Conservation (phyloP, 2,113 vertebrate genomes). For the Leucosticte australis region DNA sequence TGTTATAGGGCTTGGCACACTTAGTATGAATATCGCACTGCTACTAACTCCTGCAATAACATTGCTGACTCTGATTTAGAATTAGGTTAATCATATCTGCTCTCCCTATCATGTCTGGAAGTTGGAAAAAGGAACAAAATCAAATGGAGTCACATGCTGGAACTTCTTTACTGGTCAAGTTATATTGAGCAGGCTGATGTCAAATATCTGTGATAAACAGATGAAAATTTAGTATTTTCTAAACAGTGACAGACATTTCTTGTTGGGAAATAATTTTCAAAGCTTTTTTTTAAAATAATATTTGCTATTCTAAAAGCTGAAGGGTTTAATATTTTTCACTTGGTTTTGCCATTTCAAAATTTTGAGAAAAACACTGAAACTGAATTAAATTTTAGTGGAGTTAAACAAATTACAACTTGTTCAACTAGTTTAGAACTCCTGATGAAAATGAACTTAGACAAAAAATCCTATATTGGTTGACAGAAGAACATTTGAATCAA, state of each 20-base stretch:
- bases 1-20: slow-evolving; percentile 21
- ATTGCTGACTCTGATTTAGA: slow-evolving; percentile 28
- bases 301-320: not conserved
- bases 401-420: not conserved
- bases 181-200: not conserved
- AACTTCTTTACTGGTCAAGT: not conserved
- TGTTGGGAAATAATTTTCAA: not conserved
- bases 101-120: not conserved
- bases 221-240: not conserved
- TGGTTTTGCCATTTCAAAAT: not conserved
- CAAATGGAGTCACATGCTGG: not conserved
- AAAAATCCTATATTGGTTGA: not conserved
- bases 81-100: not conserved
- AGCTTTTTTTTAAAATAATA: not conserved
- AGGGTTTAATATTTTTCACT: not conserved
- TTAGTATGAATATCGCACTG: slow-evolving; percentile 24
- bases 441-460: not conserved
- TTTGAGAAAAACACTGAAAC: not conserved
- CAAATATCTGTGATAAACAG: not conserved
- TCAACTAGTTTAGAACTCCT: not conserved
- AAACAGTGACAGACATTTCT: not conserved
- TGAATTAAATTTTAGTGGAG: not conserved
- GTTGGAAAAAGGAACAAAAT: not conserved
- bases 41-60: slow-evolving; percentile 45
- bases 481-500: not conserved